Evolutionary conservation across 2,888 invertebrate species (phyloP), one percentile per base, ranked within the genome.

Genomic region (Taphrorychus bicolor): DNA sequence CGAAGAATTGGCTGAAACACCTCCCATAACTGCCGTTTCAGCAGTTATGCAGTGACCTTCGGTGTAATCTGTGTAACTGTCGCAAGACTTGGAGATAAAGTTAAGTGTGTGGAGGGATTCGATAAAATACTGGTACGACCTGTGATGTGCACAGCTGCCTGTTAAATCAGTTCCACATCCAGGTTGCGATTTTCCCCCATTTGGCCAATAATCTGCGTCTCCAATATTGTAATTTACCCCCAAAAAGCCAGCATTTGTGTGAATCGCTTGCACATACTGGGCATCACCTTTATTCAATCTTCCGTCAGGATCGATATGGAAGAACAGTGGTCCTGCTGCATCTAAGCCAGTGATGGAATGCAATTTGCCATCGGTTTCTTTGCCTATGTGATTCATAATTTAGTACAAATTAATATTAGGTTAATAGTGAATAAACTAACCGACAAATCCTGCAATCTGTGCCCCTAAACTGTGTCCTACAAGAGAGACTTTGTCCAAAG

Each of bases 141-240:
- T 78, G 1, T 73, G 70, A 73, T 86, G 85, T 1, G 85, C 75
- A 73, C 85, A 86, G 14, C 73, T 52, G n/a, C 79, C 79, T 5
- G 71, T 48, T 3, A 76, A 1, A 66, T 81, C 80, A 0, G 75
- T 2, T 7, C 76, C 76, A 69, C 82, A 82, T 48, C 81, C 81
- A 16, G 80, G 78, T 72, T 82, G 82, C 3, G 41, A 56, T 3
- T 7, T 53, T 3, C 81, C 82, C 11, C 80, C 81, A 71, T 82
- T 82, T 3, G 81, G 81, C 64, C 70, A 81, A 67, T 75, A 81
- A 72, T 82, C 82, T 11, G 75, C 72, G 62, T 80, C 72, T 7
- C 82, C 81, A 21, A 81, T 61, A 5, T 77, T 45, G 9, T 22
- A 59, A 7, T 51, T 51, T 32, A 72, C 69, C 9, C 75, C 75